Evolutionary conservation across 2,888 invertebrate genomes (phyloP), one percentile per base, ranked within the genome.

Genomic region (Lymantria monacha): DNA sequence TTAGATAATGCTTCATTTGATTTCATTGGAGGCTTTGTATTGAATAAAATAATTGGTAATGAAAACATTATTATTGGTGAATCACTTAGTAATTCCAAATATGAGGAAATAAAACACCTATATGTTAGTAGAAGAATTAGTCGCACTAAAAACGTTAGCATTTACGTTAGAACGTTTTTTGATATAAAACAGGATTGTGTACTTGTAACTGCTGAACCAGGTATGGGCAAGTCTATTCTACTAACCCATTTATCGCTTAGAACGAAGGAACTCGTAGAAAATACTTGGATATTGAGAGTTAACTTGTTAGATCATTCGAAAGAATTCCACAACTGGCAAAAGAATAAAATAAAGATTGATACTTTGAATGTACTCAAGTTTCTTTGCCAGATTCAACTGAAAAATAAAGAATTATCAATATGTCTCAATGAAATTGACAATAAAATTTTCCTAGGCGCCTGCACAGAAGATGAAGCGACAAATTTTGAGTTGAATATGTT

Each of bases 171-270:
- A 13, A 49, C 57, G 30, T 49, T 63, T 15, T 30, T 48, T 11
- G 57, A 55, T 42, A 33, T 57, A 30, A 1, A 30, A 5, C 13
- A n/a, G 0, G 13, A 59, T 0, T 30, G 42, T 0, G 50, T 48
- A 15, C 33, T 63, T 1, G 13, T 63, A 15, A 53, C 55, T 12
- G 63, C 63, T 3, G 49, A 43, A 36, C 61, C 65, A 0, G 68
- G 68, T 0, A 68, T 65, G 68, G 67, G 67, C 0, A 67, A 67
- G 37, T 63, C 67, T n/a, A n/a, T n/a, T n/a, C n/a, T n/a, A n/a
- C n/a, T n/a, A n/a, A n/a, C n/a, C n/a, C n/a, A n/a, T n/a, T 44
- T 67, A 11, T 55, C 65, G 7, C 11, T 60, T 8, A 51, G 49
- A 43, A 60, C 68, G 0, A 65, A 61, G 45, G 42, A 52, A 22